Conservation (phyloP, 2,113 vertebrate species). For the Pseudorectes ferrugineus region DNA sequence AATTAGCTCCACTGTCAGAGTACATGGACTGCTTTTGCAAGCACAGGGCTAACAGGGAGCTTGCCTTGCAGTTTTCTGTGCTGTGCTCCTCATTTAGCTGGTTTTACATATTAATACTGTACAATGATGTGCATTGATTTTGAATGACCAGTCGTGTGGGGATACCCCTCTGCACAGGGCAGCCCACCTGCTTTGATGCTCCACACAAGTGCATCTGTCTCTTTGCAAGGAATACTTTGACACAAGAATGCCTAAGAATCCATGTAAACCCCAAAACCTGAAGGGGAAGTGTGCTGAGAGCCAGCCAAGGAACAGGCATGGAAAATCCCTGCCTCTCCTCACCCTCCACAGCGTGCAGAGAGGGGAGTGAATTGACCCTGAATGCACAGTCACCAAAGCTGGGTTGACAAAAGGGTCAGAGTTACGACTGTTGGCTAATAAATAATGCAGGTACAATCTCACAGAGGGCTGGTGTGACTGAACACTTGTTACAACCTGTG, state of each 20-base stretch:
- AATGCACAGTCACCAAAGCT: background rate
- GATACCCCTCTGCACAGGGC: too few relatives aligned
- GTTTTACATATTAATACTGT: background rate
- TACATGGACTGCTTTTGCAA: background rate
- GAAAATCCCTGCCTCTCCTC: conserved; percentile 2
- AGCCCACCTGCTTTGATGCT: background rate
- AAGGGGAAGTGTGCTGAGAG: background rate
- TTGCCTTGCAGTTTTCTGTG: background rate
- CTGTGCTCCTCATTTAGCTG: background rate
- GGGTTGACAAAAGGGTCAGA: conserved; percentile 8
- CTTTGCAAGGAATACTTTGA: background rate
- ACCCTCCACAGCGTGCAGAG: background rate
- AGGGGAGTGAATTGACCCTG: background rate
- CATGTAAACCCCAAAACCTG: background rate
- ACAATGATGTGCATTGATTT: background rate
- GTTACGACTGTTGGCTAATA: background rate
- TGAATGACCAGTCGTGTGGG: background rate
- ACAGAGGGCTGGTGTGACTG: background rate
- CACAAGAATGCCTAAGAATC: background rate
- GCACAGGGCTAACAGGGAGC: background rate
- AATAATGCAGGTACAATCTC: conserved; percentile 6
- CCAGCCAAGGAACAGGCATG: background rate
- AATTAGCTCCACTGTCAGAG: background rate
- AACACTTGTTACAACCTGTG: background rate
- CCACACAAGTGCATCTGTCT: background rate